Evolutionary conservation across 2,888 invertebrate species (phyloP), one percentile per base, ranked within the genome.

Genomic region (Tetragnatha montana): DNA sequence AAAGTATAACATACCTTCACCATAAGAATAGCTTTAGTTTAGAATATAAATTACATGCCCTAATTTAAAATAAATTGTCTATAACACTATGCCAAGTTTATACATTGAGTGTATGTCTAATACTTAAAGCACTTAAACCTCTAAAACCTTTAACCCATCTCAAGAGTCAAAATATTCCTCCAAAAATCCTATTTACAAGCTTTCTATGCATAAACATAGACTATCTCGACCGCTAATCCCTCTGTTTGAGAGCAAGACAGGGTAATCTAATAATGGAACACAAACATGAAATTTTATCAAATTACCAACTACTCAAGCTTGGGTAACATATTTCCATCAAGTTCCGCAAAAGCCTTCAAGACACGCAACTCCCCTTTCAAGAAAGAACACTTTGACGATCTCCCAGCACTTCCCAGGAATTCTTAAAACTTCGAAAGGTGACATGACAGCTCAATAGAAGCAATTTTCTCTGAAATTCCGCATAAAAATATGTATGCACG

Each of bases 381-480:
- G 60, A 60, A 60, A 6, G 60, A 60, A 60, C 10, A 60, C 60
- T 60, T 60, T 60, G 60, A 60, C 4, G 6, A 60, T 60, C 60
- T 60, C 17, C 60, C 60, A 35, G 35, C 35, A 60, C 60, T 60
- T 60, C 60, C 60, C 17, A 8, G 14, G 60, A 60, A 60, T 60
- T 60, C 60, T 60, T 60, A 60, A 60, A 60, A 60, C 12, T 17
- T 60, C 60, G 60, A 60, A 60, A 60, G 60, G 60, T 60, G 60
- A 60, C 60, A 60, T 60, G 60, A 60, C 60, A 60, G 60, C 60
- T 60, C 60, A 60, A 60, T 60, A 60, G 60, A 60, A 60, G 60
- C 60, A 60, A 60, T 60, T 60, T 60, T 60, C 60, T 10, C 60
- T 17, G 10, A 60, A 6, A 60, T 60, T 60, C 60, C 17, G 60